Conservation (phyloP, 2,797 vertebrate genomes). For the Poeciliopsis turneri region DNA sequence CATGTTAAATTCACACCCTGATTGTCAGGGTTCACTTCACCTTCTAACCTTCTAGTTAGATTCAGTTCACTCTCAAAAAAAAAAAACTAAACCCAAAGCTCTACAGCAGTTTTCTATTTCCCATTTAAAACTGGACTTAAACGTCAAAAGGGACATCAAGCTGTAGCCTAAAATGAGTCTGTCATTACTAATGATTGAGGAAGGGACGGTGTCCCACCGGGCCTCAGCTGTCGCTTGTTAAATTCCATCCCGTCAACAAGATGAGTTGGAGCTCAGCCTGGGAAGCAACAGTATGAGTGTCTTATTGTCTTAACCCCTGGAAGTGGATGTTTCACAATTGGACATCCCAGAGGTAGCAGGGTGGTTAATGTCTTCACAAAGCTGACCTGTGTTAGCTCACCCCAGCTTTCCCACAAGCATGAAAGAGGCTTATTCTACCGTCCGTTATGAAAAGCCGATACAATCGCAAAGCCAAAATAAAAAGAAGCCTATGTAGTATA, state of each 20-base stretch:
- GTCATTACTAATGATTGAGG: constrained; percentile 72
- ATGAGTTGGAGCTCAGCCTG: constrained; percentile 60
- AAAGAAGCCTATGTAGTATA: not conserved
- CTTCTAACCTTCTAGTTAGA: constrained; percentile 24
- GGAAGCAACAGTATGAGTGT: constrained; percentile 67
- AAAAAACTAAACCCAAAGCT: not conserved
- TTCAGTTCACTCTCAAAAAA: constrained; percentile 24
- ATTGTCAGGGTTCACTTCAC: constrained; percentile 11
- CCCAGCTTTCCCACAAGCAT: constrained; percentile 78
- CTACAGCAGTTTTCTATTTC: constrained; percentile 11
- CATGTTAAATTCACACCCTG: not conserved
- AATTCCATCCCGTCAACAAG: constrained; percentile 75
- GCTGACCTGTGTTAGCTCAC: constrained; percentile 57
- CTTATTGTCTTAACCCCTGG: constrained; percentile 70
- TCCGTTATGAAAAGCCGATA: constrained; percentile 59
- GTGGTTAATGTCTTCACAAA: constrained; percentile 35
- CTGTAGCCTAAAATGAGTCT: constrained; percentile 38
- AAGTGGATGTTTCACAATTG: constrained; percentile 42
- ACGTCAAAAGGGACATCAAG: constrained; percentile 19
- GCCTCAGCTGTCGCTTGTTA: constrained; percentile 77
- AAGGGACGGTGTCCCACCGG: constrained; percentile 47
- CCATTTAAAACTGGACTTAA: constrained; percentile 23
- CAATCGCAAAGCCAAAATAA: constrained; percentile 23
- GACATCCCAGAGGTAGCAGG: constrained; percentile 46
- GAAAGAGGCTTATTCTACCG: constrained; percentile 66